Evolutionary conservation across 2,113 vertebrate genomes (phyloP).

Genomic region (Brachyhypopomus gauderio): DNA sequence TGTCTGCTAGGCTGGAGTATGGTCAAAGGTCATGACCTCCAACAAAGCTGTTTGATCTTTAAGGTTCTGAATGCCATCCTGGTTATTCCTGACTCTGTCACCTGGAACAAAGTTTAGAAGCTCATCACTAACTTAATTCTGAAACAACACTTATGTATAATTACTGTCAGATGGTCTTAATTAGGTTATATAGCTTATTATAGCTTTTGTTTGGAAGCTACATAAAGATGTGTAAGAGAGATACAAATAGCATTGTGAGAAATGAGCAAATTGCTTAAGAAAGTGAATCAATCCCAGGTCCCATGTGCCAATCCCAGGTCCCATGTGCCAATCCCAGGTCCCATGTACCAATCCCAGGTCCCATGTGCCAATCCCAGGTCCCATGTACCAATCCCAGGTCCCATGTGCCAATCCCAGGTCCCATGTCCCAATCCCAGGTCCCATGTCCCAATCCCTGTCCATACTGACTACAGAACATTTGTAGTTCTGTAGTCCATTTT

Average conservation of each 20-base stretch:
- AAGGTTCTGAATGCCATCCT: conserved; percentile 46
- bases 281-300: neutral
- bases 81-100: conserved; percentile 35
- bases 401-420: neutral
- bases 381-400: neutral
- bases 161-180: conserved; percentile 14
- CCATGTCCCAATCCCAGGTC: neutral
- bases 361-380: neutral
- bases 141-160: neutral
- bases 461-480: neutral
- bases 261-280: neutral
- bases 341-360: neutral
- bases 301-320: neutral
- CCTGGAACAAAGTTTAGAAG: conserved; percentile 3
- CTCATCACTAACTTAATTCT: neutral
- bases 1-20: conserved; percentile 45
- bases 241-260: neutral
- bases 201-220: conserved; percentile 10
- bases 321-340: neutral
- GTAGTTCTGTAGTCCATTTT: neutral
- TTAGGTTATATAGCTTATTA: neutral
- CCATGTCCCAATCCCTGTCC: no score
- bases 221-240: neutral
- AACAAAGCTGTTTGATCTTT: conserved; percentile 55
- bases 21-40: conserved; percentile 59